Evolutionary conservation across 2,113 vertebrate genomes (phyloP).

Genomic region (Cyprinodon brontotheroides): DNA sequence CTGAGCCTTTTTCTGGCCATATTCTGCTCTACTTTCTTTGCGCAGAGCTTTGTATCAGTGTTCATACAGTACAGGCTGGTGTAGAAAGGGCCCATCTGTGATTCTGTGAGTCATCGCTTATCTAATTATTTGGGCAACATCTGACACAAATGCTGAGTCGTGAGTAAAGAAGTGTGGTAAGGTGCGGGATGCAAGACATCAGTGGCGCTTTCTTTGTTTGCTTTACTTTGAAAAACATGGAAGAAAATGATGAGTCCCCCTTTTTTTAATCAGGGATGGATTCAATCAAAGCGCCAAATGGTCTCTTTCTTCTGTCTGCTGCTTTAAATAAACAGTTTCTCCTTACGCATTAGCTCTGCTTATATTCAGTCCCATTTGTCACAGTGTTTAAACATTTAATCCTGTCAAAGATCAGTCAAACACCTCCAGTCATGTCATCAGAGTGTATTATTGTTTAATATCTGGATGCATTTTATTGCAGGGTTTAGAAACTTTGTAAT

Average conservation of each 20-base stretch:
- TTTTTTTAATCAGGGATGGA: constrained; percentile 1
- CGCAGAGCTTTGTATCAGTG: constrained; percentile 23
- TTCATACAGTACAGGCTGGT: constrained; percentile 11
- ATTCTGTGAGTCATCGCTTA: constrained; percentile 38
- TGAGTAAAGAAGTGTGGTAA: not conserved
- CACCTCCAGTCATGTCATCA: not conserved
- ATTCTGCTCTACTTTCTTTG: too few relatives aligned
- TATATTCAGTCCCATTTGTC: constrained; percentile 1
- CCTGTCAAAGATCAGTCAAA: not conserved
- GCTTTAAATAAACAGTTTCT: constrained; percentile 26
- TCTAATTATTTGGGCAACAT: constrained; percentile 28
- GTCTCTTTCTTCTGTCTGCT: constrained; percentile 5
- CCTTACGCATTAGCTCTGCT: constrained; percentile 13
- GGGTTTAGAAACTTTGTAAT: too few relatives aligned
- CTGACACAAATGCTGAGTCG: constrained; percentile 28
- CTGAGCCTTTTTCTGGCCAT: not conserved
- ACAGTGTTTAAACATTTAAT: too few relatives aligned
- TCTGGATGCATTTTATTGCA: not conserved
- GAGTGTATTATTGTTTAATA: not conserved
- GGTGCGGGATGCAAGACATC: constrained; percentile 1
- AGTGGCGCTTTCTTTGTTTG: constrained; percentile 18
- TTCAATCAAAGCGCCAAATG: constrained; percentile 9
- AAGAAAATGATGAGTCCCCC: not conserved
- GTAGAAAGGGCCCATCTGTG: constrained; percentile 31
- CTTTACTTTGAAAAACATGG: constrained; percentile 14